phyloP scores from a whole-genome alignment of 2,797 vertebrate species.

The Premnoplex brunnescens region DNA sequence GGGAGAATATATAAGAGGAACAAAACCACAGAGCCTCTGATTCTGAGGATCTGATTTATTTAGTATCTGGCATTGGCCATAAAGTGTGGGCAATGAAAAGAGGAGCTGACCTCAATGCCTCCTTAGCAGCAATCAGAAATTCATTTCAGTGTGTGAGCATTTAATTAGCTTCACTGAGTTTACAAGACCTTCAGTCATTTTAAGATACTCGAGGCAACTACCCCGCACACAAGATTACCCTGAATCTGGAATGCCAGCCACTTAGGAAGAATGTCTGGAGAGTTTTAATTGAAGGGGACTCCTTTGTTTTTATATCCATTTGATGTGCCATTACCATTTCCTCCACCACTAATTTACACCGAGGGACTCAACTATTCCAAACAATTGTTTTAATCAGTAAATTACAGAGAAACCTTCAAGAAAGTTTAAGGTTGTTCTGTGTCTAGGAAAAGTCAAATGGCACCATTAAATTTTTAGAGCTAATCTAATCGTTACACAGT shows the following conservation, averaged over 20 bases:
- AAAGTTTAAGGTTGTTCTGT: constrained; percentile 71
- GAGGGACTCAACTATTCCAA: constrained; percentile 56
- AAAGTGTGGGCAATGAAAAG: constrained; percentile 69
- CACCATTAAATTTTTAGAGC: constrained; percentile 69
- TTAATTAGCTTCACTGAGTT: constrained; percentile 73
- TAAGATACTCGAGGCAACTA: constrained; percentile 66
- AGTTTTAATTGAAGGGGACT: constrained; percentile 73
- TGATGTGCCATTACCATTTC: constrained; percentile 71
- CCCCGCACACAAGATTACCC: constrained; percentile 24
- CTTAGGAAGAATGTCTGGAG: constrained; percentile 60
- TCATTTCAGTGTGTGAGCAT: constrained; percentile 61
- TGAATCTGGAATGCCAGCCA: constrained; percentile 58
- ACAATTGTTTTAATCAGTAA: constrained; percentile 74
- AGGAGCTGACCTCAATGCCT: constrained; percentile 59
- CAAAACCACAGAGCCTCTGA: constrained; percentile 48
- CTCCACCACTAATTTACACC: constrained; percentile 66
- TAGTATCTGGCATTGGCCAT: constrained; percentile 63
- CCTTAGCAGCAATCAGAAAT: constrained; percentile 69
- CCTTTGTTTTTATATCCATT: constrained; percentile 72
- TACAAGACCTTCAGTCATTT: constrained; percentile 68
- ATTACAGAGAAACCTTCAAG: constrained; percentile 65
- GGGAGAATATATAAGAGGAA: constrained; percentile 58
- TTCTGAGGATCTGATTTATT: constrained; percentile 67
- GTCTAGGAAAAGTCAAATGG: constrained; percentile 65
- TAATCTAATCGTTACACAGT: constrained; percentile 56